Base-by-base conservation (phyloP, 2,888 invertebrate species). In the Drosophila putrida region DNA sequence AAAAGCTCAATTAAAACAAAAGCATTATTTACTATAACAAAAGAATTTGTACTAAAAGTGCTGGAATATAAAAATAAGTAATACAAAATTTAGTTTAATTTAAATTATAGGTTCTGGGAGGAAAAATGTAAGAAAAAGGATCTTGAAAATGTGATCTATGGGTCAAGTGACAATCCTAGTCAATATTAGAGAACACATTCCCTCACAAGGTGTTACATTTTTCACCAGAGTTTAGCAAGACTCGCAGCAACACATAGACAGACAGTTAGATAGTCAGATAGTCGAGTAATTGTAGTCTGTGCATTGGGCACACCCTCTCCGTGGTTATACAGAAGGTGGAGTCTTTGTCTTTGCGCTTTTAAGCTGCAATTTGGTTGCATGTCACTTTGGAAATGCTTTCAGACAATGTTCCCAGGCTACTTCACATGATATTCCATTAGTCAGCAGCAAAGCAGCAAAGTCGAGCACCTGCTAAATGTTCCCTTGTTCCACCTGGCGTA, bases 331-430 rank as follows among this genome's bases (percentile, higher is more conserved):
- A 5, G 10, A 28, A 50, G 50, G 41, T 33, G 35, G 35, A 38
- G 54, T 50, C 33, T 58, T 54, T 79, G 79, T 75, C 76, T 73
- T 73, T 78, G 66, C 73, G 73, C 83, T 75, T 67, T 85, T 80
- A 82, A 82, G 83, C 73, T 86, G 81, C 83, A 86, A 86, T 86
- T 82, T 83, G 83, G 79, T 82, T 82, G 86, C 82, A 76, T 86
- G 82, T 82, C 82, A 82, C 74, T 86, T 80, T 61, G 69, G 57
- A 85, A 82, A 85, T 82, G 82, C 82, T 82, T 82, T 82, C 80
- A 85, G 82, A 82, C 86, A 78, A 63, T 75, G 72, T 72, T 47
- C 77, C 72, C 75, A 38, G 54, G 68, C 75, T 72, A 64, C 76
- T 64, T 61, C 72, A 76, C 72, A 72, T 76, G 69, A 68, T 76